A percentile compares a stretch with the other conserved stretches of the same genome.
phyloP scores from a whole-genome alignment of 2,888 invertebrate species.

The Diarsia rubi region DNA sequence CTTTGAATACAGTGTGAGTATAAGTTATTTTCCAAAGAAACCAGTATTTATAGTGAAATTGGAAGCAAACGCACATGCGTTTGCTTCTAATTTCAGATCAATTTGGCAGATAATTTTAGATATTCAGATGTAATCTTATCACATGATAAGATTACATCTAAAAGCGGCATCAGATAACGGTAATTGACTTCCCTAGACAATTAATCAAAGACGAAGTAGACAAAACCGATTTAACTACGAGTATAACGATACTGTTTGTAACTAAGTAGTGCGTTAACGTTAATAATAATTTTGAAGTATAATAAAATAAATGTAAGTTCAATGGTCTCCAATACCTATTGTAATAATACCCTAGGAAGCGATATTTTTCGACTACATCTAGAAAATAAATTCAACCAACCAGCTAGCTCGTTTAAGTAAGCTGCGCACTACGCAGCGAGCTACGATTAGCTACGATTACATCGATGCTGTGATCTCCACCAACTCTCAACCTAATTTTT shows the following conservation, averaged over 20 bases:
- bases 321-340: not conserved
- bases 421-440: slow-evolving; percentile 1
- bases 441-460: slow-evolving; percentile 6
- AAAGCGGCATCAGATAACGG: too few species aligned
- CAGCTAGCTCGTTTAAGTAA: not conserved
- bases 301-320: not conserved
- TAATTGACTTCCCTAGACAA: not conserved
- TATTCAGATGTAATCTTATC: too few species aligned
- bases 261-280: not conserved
- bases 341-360: too few species aligned
- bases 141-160: slow-evolving; percentile 25
- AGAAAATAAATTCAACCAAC: too few species aligned
- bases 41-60: slow-evolving; percentile 37
- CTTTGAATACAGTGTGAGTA: slow-evolving; percentile 11
- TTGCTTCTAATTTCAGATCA: too few species aligned
- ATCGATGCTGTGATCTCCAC: not conserved
- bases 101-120: too few species aligned
- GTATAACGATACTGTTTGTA: not conserved
- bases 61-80: not conserved
- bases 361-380: not conserved
- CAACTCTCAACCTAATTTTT: not conserved
- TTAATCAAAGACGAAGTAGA: not conserved
- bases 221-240: not conserved
- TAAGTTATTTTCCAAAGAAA: slow-evolving; percentile 3
- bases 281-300: not conserved